phyloP scores from a whole-genome alignment of 2,113 vertebrate genomes.

The Pycnonotus jocosus region DNA sequence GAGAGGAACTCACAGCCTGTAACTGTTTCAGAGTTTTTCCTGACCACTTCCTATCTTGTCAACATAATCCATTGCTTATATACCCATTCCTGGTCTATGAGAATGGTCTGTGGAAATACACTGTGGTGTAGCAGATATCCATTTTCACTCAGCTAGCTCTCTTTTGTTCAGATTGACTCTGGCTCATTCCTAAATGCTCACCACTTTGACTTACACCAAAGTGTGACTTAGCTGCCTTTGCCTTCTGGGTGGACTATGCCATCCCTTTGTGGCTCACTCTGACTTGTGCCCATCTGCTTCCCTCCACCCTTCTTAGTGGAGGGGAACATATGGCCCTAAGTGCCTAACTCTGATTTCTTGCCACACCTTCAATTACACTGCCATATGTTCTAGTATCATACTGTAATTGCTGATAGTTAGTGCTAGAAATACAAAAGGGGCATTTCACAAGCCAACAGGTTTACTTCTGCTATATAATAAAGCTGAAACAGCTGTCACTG shows the following conservation, averaged over 20 bases:
- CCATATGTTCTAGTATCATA: slow-evolving; percentile 49
- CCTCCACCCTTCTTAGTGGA: background rate
- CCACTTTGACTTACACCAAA: background rate
- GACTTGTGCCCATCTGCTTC: slow-evolving; percentile 31
- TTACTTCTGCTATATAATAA: slow-evolving; percentile 17
- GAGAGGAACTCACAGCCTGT: rapidly evolving
- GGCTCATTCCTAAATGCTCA: background rate
- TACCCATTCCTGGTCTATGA: background rate
- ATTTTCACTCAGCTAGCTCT: background rate
- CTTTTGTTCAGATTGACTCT: background rate
- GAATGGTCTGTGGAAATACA: background rate
- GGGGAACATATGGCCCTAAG: slow-evolving; percentile 39
- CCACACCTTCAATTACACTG: slow-evolving; percentile 59
- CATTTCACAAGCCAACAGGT: slow-evolving; percentile 38
- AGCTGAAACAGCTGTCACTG: slow-evolving; percentile 21
- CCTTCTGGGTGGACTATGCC: background rate
- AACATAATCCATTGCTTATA: background rate
- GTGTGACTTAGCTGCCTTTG: background rate
- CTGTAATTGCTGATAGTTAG: slow-evolving; percentile 42
- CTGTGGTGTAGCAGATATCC: background rate
- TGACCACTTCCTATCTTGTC: background rate
- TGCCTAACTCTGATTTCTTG: slow-evolving; percentile 44
- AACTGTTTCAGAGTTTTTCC: background rate
- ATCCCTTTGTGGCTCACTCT: background rate
- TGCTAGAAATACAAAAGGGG: slow-evolving; percentile 51